Evolutionary conservation across 2,113 vertebrate genomes (phyloP).

Genomic region (Craseonycteris thonglongyai): DNA sequence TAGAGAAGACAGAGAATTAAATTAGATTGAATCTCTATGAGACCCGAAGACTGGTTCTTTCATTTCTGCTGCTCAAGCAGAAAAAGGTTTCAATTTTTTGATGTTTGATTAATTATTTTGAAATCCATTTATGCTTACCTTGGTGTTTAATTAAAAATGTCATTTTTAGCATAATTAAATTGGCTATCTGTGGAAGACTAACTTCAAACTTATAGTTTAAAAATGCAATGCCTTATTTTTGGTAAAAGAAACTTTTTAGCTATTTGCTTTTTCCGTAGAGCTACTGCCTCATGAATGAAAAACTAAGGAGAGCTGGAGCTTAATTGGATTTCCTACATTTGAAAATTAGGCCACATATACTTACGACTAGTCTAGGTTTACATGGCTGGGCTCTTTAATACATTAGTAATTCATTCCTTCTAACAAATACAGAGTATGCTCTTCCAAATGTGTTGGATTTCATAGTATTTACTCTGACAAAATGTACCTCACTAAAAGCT

Average conservation of each 20-base stretch:
- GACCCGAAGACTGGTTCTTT: constrained; percentile 89
- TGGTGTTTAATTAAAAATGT: constrained; percentile 99
- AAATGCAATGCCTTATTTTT: constrained; percentile 73
- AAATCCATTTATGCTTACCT: constrained; percentile 97
- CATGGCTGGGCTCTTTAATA: constrained; percentile 76
- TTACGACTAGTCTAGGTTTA: constrained; percentile 77
- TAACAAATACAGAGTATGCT: constrained; percentile 73
- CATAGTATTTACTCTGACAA: constrained; percentile 72
- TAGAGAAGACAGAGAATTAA: constrained; percentile 93
- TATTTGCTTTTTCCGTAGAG: constrained; percentile 81
- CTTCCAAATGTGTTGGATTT: constrained; percentile 72
- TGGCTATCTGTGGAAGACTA: constrained; percentile 91
- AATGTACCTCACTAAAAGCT: constrained; percentile 67
- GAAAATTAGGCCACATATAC: constrained; percentile 77
- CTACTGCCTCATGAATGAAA: constrained; percentile 81
- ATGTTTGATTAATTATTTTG: constrained; percentile 98
- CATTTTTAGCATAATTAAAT: constrained; percentile 99
- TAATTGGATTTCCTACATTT: constrained; percentile 79
- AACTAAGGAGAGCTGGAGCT: constrained; percentile 71
- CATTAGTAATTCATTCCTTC: constrained; percentile 74
- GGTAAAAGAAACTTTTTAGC: constrained; percentile 84
- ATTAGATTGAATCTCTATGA: constrained; percentile 92
- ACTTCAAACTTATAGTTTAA: constrained; percentile 85
- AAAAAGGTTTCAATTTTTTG: constrained; percentile 88
- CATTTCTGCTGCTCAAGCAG: constrained; percentile 94